Percentiles rank a stretch among this genome's conserved stretches.
These are phyloP conservation scores for Todiramphus saurophagus DNA, from an alignment of 2,113 vertebrate genomes.

Conservation along the genomic window DNA sequence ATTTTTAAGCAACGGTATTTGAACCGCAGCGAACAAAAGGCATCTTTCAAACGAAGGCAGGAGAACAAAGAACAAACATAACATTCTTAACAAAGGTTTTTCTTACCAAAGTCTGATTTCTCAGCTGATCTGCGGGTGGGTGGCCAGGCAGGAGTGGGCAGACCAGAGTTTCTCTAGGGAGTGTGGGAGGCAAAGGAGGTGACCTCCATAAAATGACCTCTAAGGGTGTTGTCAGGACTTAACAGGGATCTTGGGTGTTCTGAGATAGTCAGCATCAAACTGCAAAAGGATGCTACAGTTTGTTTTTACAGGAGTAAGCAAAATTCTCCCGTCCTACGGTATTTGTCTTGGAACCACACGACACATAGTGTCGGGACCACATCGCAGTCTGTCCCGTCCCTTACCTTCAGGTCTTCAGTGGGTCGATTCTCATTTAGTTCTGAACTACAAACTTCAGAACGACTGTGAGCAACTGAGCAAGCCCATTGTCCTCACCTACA, in stretches of 20 bases:
- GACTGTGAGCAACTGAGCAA: background rate
- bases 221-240: background rate
- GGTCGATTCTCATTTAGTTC: background rate
- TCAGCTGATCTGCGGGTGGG: conserved; percentile 54
- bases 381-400: background rate
- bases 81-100: background rate
- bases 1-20: background rate
- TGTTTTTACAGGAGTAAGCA: background rate
- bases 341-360: background rate
- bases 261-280: background rate
- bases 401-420: background rate
- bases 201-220: background rate
- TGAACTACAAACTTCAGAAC: background rate
- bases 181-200: conserved; percentile 16
- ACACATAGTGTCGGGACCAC: background rate
- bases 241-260: conserved; percentile 18
- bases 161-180: background rate
- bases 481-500: background rate
- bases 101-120: conserved; percentile 24
- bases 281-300: background rate
- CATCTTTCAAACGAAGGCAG: background rate
- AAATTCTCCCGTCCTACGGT: background rate
- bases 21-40: background rate
- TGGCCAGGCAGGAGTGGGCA: background rate
- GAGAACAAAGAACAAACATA: conserved; percentile 32